Evolutionary conservation across 2,113 vertebrate genomes (phyloP).

Genomic region (Pyrgilauda ruficollis): DNA sequence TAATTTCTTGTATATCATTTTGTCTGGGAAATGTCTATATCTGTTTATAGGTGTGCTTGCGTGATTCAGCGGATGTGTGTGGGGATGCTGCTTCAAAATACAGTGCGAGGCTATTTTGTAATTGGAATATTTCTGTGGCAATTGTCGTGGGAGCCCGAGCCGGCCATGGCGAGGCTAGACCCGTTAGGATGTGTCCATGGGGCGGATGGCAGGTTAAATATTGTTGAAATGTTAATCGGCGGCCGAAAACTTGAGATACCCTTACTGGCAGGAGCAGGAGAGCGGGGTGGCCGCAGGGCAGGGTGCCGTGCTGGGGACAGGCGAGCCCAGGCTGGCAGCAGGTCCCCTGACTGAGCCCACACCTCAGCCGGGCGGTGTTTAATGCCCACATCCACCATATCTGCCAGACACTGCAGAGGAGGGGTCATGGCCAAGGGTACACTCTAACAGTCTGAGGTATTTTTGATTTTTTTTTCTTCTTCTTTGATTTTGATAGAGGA

Average conservation of each 20-base stretch:
- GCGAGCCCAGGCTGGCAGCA: conserved; percentile 27
- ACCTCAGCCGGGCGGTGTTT: not conserved
- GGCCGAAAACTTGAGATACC: conserved; percentile 35
- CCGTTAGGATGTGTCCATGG: conserved; percentile 16
- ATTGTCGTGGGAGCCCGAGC: not conserved
- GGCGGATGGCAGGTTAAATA: conserved; percentile 51
- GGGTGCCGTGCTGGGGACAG: not conserved
- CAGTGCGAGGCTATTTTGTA: not conserved
- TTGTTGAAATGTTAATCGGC: not conserved
- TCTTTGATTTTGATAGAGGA: conserved; percentile 87
- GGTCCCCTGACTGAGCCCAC: not conserved
- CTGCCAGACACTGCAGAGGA: conserved; percentile 59
- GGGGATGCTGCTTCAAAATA: not conserved
- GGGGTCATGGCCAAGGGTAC: conserved; percentile 81
- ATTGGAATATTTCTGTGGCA: conserved; percentile 4
- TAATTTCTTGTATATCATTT: not conserved
- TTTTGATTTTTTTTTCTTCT: conserved; percentile 71
- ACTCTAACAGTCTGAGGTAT: conserved; percentile 66
- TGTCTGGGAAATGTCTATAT: not conserved
- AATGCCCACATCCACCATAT: conserved; percentile 58
- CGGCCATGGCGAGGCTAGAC: not conserved
- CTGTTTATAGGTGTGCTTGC: conserved; percentile 4
- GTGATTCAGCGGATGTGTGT: not conserved
- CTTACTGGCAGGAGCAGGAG: not conserved
- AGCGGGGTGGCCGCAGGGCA: not conserved